Percentiles rank a stretch among this genome's conserved stretches.
phyloP scores from a whole-genome alignment of 2,888 invertebrate species.

The Andricus curvator region DNA sequence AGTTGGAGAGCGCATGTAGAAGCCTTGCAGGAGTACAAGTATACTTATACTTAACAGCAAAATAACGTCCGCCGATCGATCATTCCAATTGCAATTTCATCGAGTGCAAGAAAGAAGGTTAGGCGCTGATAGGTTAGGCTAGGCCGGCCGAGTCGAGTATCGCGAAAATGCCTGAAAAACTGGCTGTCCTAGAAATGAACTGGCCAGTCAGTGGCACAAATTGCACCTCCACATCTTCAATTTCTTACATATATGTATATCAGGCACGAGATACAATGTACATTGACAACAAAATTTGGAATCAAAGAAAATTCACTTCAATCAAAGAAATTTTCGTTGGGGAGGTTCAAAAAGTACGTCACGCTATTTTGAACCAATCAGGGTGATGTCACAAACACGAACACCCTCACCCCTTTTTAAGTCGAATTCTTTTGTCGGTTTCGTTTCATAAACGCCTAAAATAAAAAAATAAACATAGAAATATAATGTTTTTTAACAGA shows the following conservation, averaged over 20 bases:
- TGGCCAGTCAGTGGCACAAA: conserved; percentile 54
- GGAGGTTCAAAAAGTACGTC: too few relatives aligned
- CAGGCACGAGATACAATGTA: too few relatives aligned
- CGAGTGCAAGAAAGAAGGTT: conserved; percentile 54
- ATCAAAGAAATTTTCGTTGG: too few relatives aligned
- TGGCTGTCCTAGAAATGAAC: conserved; percentile 56
- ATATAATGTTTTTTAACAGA: too few relatives aligned
- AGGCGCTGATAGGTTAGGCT: conserved; percentile 53
- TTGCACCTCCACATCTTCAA: conserved; percentile 37
- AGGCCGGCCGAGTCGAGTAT: conserved; percentile 55
- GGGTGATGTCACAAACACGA: too few relatives aligned
- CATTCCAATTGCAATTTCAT: conserved; percentile 54
- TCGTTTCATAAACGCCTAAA: too few relatives aligned
- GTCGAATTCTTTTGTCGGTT: too few relatives aligned
- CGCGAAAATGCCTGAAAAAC: conserved; percentile 58
- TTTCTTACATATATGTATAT: background rate
- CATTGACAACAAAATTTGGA: too few relatives aligned
- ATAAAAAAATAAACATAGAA: too few relatives aligned
- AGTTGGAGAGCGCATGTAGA: conserved; percentile 37
- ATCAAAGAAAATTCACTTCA: too few relatives aligned
- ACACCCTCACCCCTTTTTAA: too few relatives aligned
- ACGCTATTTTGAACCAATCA: too few relatives aligned
- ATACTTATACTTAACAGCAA: conserved; percentile 20
- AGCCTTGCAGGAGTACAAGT: conserved; percentile 21
- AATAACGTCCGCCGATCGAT: conserved; percentile 41